Evolutionary conservation across 1,140 invertebrate species (phyloP).

Genomic region (Bemisia tabaci): DNA sequence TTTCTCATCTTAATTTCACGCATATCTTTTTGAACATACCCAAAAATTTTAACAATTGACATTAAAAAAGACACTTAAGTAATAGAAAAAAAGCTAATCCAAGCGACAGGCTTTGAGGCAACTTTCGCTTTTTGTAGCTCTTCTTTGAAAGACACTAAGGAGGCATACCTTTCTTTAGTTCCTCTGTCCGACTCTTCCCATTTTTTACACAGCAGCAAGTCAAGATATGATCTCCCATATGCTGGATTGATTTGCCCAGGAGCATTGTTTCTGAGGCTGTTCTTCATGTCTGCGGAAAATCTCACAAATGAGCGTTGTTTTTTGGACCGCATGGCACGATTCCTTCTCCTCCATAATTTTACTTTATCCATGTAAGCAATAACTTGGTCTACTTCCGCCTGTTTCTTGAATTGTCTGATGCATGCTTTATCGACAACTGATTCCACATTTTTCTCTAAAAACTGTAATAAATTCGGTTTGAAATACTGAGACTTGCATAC

Average conservation of each 20-base stretch:
- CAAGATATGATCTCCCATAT: neutral
- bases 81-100: too few species aligned
- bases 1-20: too few species aligned
- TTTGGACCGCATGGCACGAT: neutral
- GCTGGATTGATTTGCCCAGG: neutral
- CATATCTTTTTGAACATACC: too few species aligned
- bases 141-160: too few species aligned
- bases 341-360: neutral
- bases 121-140: too few species aligned
- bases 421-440: slow-evolving; percentile 42
- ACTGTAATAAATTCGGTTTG: slow-evolving; percentile 58
- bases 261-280: neutral
- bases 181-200: neutral
- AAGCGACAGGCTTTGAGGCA: too few species aligned
- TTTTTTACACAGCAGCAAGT: neutral
- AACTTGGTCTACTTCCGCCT: neutral
- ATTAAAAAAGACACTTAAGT: too few species aligned
- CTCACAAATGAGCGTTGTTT: neutral
- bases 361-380: neutral
- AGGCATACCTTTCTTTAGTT: slow-evolving; percentile 24
- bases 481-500: slow-evolving; percentile 77
- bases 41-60: too few species aligned
- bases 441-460: slow-evolving; percentile 63
- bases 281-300: neutral
- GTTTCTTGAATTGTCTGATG: neutral